Evolutionary conservation across 2,797 vertebrate species (phyloP).

Genomic region (Naso thynnoides): DNA sequence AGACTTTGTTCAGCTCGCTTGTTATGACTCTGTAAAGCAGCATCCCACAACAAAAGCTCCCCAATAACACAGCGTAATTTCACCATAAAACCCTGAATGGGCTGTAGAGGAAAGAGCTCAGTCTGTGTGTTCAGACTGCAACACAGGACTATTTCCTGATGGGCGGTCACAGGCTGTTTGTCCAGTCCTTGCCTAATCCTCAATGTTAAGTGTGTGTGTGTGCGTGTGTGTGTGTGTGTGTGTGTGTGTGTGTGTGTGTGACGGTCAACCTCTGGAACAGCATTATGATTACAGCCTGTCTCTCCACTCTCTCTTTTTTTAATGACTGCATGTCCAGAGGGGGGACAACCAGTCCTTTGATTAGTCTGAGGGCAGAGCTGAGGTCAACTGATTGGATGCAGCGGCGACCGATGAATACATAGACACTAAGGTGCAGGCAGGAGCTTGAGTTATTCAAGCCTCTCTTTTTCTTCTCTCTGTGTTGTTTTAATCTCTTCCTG

Average conservation of each 20-base stretch:
- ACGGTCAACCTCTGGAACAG: constrained; percentile 48
- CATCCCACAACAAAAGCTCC: constrained; percentile 68
- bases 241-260: constrained; percentile 29
- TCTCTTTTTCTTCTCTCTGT: constrained; percentile 2
- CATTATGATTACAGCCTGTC: constrained; percentile 60
- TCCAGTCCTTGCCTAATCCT: constrained; percentile 49
- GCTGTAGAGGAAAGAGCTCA: constrained; percentile 51
- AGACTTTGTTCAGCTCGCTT: constrained; percentile 30
- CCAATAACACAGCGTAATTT: constrained; percentile 58
- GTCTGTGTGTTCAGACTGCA: constrained; percentile 50
- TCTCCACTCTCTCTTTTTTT: constrained; percentile 23
- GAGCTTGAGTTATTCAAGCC: constrained; percentile 63
- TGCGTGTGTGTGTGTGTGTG: constrained; percentile 1
- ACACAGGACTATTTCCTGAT: constrained; percentile 59
- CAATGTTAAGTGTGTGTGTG: constrained; percentile 35
- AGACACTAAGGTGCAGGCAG: constrained; percentile 63
- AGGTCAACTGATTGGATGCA: constrained; percentile 62
- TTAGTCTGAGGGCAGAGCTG: constrained; percentile 48
- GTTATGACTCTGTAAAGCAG: constrained; percentile 63
- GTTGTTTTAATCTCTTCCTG: constrained; percentile 3
- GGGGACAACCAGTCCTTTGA: constrained; percentile 48
- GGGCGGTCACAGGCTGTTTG: constrained; percentile 65
- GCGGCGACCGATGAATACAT: constrained; percentile 60
- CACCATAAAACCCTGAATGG: constrained; percentile 62
- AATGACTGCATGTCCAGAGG: constrained; percentile 53